These are phyloP conservation scores for Augiades crinisus DNA, from an alignment of 2,888 invertebrate species.

Conservation along the genomic window DNA sequence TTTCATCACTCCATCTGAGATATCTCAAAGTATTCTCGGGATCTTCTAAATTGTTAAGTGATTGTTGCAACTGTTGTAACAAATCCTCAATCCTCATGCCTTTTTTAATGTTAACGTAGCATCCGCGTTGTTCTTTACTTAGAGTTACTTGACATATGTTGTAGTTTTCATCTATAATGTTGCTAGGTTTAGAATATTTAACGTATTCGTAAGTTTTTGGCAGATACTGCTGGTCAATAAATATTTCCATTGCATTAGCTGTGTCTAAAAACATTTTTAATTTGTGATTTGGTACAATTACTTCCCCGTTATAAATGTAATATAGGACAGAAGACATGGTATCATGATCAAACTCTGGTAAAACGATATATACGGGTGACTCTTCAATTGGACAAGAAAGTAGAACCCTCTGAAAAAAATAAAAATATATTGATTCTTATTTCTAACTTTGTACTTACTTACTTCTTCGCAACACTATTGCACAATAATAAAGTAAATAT, in stretches of 20 bases:
- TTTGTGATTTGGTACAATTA: conserved; percentile 79
- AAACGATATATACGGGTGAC: conserved; percentile 83
- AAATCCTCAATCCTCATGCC: neutral
- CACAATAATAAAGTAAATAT: too few species aligned
- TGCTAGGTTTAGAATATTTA: conserved; percentile 33
- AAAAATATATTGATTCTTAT: neutral
- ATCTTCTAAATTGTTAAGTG: neutral
- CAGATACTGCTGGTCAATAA: conserved; percentile 52
- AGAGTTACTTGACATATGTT: conserved; percentile 39
- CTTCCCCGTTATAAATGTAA: conserved; percentile 86
- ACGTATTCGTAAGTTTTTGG: conserved; percentile 20
- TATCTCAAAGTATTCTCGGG: conserved; percentile 32
- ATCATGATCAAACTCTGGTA: conserved; percentile 83
- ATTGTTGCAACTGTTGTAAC: neutral
- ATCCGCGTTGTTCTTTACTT: neutral
- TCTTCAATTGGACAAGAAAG: conserved; percentile 59
- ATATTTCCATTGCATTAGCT: conserved; percentile 70
- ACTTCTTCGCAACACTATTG: too few species aligned
- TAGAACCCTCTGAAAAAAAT: conserved; percentile 53
- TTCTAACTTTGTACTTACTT: neutral
- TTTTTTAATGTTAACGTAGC: conserved; percentile 3
- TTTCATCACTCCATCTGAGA: conserved; percentile 45
- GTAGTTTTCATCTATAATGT: conserved; percentile 33
- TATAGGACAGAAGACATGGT: conserved; percentile 84
- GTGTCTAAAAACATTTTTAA: conserved; percentile 82